Conservation (phyloP, 1,140 invertebrate genomes). For the Dryas iulia region DNA sequence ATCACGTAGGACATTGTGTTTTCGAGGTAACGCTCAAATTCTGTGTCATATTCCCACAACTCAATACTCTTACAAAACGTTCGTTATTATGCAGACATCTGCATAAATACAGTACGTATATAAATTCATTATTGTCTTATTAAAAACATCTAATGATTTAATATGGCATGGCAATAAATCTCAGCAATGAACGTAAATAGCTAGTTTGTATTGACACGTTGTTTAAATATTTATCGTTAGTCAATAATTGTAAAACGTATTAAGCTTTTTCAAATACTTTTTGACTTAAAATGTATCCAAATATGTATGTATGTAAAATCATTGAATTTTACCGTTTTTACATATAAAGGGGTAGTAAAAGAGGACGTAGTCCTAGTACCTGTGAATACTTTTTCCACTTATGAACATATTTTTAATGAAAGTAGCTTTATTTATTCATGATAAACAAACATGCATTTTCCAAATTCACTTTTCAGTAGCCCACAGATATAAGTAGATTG, state of each 20-base stretch:
- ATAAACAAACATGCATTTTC: no score
- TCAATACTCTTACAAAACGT: constrained; percentile 59
- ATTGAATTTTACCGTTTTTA: no score
- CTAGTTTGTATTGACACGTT: neutral
- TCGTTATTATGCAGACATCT: constrained; percentile 38
- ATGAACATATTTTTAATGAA: no score
- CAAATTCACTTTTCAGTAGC: no score
- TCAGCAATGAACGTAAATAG: neutral
- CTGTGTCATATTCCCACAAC: constrained; percentile 61
- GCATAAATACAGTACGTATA: constrained; percentile 18
- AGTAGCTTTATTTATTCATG: no score
- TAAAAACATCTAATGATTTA: constrained; percentile 14
- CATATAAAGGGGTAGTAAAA: no score
- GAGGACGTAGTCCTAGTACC: no score
- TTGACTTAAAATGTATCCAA: no score
- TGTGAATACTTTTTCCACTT: no score
- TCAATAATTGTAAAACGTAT: neutral
- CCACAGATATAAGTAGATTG: no score
- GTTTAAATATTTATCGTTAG: neutral
- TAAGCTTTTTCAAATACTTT: neutral
- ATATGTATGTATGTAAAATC: no score
- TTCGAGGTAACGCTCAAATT: constrained; percentile 53
- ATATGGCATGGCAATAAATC: constrained; percentile 6
- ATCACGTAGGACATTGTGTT: constrained; percentile 60
- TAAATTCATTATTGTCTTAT: constrained; percentile 27